phyloP scores from a whole-genome alignment of 2,113 vertebrate species.

The Cyrtonyx montezumae region DNA sequence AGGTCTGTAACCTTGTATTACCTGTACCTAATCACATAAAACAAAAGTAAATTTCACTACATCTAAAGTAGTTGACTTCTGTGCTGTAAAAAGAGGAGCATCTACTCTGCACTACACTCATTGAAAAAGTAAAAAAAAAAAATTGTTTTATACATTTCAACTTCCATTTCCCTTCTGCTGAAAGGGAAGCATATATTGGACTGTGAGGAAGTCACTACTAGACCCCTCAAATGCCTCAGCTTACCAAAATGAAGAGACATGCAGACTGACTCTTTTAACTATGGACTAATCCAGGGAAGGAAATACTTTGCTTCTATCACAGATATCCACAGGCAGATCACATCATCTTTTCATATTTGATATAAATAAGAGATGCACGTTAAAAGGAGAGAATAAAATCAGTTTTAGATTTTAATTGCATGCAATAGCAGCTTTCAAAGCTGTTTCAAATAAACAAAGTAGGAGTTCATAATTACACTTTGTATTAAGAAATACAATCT shows the following conservation, averaged over 20 bases:
- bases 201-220: neutral
- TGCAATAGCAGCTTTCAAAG: neutral
- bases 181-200: neutral
- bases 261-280: fast-evolving
- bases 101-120: neutral
- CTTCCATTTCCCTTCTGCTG: neutral
- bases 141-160: neutral
- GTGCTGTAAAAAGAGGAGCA: neutral
- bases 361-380: neutral
- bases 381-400: neutral
- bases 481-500: neutral
- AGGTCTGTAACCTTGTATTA: neutral
- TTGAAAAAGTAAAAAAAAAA: neutral
- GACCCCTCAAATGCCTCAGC: neutral
- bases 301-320: neutral
- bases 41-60: neutral
- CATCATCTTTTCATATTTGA: neutral
- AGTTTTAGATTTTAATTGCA: neutral
- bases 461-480: neutral
- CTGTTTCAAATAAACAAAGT: neutral
- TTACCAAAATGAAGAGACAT: neutral
- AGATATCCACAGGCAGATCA: neutral
- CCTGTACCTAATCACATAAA: neutral
- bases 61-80: neutral
- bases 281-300: neutral